These are phyloP conservation scores for Brenthis daphne DNA, from an alignment of 2,888 invertebrate genomes.

Conservation along the genomic window DNA sequence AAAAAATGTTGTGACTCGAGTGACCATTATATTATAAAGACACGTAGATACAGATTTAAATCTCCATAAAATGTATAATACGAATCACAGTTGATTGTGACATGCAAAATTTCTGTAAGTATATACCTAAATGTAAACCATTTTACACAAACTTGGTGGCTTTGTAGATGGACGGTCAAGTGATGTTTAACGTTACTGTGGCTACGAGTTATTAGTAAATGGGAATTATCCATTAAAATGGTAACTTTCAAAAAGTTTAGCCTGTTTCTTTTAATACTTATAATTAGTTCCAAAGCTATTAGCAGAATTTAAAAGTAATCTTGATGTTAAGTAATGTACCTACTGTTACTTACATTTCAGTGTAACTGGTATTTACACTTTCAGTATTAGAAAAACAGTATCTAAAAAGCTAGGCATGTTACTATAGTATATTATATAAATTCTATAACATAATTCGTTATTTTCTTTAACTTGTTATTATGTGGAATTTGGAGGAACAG, in stretches of 20 bases:
- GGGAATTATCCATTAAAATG: constrained; percentile 57
- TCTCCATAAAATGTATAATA: background rate
- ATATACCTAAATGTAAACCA: constrained; percentile 1
- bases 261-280: constrained; percentile 42
- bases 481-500: background rate
- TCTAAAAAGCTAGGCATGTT: constrained; percentile 6
- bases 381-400: constrained; percentile 10
- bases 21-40: constrained; percentile 21
- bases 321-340: constrained; percentile 17
- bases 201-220: constrained; percentile 49
- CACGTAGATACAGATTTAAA: constrained; percentile 8
- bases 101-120: background rate
- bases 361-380: constrained; percentile 2
- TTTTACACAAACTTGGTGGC: constrained; percentile 12
- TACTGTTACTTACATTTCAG: constrained; percentile 14
- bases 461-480: constrained; percentile 14
- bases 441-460: constrained; percentile 11
- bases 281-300: constrained; percentile 11
- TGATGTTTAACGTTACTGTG: constrained; percentile 52
- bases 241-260: constrained; percentile 69
- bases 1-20: constrained; percentile 19
- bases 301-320: constrained; percentile 2
- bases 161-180: constrained; percentile 35
- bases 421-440: constrained; percentile 1
- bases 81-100: background rate